A percentile compares a stretch with the other conserved stretches of the same genome.
Evolutionary conservation across 2,113 vertebrate species (phyloP).

Genomic region (Onychorhynchus coronatus): DNA sequence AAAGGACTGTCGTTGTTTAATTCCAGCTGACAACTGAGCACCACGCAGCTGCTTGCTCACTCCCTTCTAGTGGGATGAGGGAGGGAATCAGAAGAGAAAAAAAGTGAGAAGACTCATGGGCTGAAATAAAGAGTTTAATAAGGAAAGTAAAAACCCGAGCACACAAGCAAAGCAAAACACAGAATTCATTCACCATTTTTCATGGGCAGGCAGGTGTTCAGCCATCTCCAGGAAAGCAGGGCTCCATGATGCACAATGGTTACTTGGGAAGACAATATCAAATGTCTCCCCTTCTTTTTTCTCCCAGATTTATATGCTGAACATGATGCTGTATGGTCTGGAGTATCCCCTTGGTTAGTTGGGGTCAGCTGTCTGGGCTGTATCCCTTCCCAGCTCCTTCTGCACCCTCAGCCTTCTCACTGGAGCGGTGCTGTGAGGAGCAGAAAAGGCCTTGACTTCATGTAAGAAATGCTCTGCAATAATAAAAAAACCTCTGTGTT

Average conservation of each 20-base stretch:
- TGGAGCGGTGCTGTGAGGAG: not conserved
- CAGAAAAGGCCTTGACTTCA: not conserved
- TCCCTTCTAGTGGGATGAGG: not conserved
- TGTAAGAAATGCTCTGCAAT: not conserved
- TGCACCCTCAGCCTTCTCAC: not conserved
- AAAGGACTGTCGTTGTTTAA: not conserved
- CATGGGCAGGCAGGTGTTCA: not conserved
- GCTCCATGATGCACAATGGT: not conserved
- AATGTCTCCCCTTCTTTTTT: not conserved
- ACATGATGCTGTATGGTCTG: not conserved
- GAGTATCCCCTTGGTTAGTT: not conserved
- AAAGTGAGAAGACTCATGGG: not conserved
- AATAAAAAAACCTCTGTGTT: not conserved
- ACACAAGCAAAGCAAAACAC: not conserved
- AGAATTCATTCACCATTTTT: not conserved
- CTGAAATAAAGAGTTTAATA: not conserved
- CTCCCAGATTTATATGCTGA: not conserved
- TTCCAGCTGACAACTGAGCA: not conserved
- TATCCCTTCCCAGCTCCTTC: not conserved
- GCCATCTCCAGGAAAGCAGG: not conserved
- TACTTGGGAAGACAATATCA: not conserved
- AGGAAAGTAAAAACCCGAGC: not conserved
- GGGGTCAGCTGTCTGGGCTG: not conserved
- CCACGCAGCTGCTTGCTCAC: fast-evolving
- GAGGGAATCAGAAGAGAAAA: not conserved